Base-by-base conservation (phyloP, 2,888 invertebrate genomes). In the Lamellibrachia satsuma region DNA sequence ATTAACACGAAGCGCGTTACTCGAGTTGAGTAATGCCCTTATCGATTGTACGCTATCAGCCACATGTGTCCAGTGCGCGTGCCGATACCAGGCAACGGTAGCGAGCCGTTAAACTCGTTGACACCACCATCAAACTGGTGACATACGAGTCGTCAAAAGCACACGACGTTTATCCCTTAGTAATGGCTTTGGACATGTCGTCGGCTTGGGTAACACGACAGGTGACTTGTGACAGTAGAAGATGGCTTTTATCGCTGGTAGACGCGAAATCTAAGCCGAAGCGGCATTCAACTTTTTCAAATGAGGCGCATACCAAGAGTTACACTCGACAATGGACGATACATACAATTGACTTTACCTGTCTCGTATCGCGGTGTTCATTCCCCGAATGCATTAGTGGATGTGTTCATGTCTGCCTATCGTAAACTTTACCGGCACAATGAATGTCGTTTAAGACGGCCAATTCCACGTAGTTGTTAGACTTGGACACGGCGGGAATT, bases 271-370 rank as follows among this genome's bases (percentile, higher is more conserved):
- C 75, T 6, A 75, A 75, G 15, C 75, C 22, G 75, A 15, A 1
- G 15, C 75, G 75, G 75, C 22, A 75, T 75, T 75, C 75, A 75
- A 7, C 75, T 75, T n/a, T 75, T 75, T 75, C 75, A 75, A 75
- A 75, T 22, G 75, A 75, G 75, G 22, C 75, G n/a, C 75, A 75
- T 75, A 75, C 75, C 75, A 22, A 75, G 22, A 4, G 15, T 75
- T 11, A n/a, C 75, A 15, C 75, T 6, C 3, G 22, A 75, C 75
- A 75, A 75, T 22, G 75, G n/a, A 75, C 75, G 75, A 75, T 75
- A 75, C 75, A 75, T 75, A 75, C 75, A 75, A 22, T n/a, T 75
- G 75, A 75, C 75, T 75, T 75, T 75, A n/a, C n/a, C n/a, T 75
- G 75, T 22, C 75, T 75, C 75, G 6, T 15, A 22, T n/a, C 75